Evolutionary conservation across 2,888 invertebrate species (phyloP).

Genomic region (Conops quadrifasciatus): DNA sequence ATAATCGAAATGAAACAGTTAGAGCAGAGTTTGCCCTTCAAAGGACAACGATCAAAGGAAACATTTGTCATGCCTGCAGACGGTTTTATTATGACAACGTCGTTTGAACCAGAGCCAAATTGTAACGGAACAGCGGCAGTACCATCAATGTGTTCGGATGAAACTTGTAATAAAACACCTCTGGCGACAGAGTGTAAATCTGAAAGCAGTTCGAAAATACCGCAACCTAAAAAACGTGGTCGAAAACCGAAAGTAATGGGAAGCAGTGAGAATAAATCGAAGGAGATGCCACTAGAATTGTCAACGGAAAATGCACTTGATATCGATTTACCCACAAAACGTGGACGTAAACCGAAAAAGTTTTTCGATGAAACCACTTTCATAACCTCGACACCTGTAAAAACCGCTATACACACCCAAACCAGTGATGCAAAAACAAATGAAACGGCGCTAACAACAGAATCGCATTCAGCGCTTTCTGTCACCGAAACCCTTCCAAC

Average conservation of each 20-base stretch:
- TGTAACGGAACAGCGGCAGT: too few species aligned
- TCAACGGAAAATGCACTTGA: neutral
- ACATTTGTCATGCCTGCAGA: too few species aligned
- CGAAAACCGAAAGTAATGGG: conserved; percentile 28
- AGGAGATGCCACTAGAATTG: neutral
- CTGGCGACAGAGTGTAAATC: neutral
- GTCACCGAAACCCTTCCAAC: neutral
- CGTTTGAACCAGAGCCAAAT: too few species aligned
- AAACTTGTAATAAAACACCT: neutral
- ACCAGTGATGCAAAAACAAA: neutral
- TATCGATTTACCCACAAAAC: conserved; percentile 32
- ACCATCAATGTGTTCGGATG: neutral
- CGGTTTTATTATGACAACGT: too few species aligned
- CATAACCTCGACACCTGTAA: neutral
- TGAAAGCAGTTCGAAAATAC: neutral
- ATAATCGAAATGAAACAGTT: conserved; percentile 5
- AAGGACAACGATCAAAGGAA: too few species aligned
- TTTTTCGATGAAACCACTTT: neutral
- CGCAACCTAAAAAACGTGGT: conserved; percentile 31
- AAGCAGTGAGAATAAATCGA: neutral
- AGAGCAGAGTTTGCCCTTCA: neutral
- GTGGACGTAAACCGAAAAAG: conserved; percentile 39
- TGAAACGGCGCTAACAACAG: neutral
- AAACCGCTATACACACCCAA: neutral
- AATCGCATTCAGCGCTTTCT: neutral